Conservation (phyloP, 2,797 vertebrate species). For the Rhynchotus rufescens region DNA sequence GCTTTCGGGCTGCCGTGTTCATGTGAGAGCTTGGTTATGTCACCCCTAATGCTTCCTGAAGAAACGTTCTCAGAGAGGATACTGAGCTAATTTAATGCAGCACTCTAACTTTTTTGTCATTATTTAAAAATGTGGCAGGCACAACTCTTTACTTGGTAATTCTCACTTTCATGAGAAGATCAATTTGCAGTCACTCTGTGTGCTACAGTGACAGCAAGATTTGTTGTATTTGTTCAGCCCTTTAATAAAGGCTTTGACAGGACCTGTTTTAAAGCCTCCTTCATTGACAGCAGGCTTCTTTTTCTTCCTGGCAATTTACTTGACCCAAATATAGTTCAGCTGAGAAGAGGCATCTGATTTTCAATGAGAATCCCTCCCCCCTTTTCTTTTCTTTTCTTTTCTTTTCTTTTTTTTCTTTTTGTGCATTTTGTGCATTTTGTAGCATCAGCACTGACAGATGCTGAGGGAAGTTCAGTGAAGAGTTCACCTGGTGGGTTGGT, state of each 20-base stretch:
- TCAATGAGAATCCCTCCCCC: not conserved
- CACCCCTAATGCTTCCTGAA: not conserved
- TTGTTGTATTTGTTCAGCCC: not conserved
- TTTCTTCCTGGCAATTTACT: not conserved
- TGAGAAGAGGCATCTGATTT: not conserved
- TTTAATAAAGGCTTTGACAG: not conserved
- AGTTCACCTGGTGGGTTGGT: not conserved
- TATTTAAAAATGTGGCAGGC: not conserved
- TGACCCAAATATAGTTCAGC: not conserved
- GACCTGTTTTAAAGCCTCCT: not conserved
- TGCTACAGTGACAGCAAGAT: not conserved
- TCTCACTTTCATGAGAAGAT: not conserved
- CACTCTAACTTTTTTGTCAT: not conserved
- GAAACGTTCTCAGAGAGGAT: not conserved
- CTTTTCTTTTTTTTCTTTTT: no score
- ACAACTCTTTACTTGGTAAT: not conserved
- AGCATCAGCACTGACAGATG: constrained; percentile 14
- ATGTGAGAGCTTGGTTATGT: not conserved
- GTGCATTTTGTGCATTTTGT: constrained; percentile 1
- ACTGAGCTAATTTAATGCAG: not conserved
- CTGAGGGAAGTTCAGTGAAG: not conserved
- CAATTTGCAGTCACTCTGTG: not conserved
- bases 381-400: no score
- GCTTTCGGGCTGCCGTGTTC: not conserved
- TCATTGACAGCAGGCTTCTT: not conserved